Evolutionary conservation across 2,888 invertebrate genomes (phyloP).

Genomic region (Aquatica leii): DNA sequence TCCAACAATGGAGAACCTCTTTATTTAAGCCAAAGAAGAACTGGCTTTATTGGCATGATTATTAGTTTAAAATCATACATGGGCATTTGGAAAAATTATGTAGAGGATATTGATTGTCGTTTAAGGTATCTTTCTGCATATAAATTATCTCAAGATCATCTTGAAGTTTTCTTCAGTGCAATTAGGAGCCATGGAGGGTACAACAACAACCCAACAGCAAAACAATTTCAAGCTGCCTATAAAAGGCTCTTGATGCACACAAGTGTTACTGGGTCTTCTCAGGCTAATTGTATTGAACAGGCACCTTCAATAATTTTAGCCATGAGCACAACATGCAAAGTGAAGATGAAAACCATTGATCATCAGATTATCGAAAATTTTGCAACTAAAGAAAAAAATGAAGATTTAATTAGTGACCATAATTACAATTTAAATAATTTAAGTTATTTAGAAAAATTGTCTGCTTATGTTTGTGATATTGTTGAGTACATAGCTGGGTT

Average conservation of each 20-base stretch:
- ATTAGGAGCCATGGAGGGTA: conserved; percentile 29
- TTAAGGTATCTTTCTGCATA: conserved; percentile 34
- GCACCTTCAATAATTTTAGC: not conserved
- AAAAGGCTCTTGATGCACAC: too few species aligned
- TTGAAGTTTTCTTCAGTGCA: conserved; percentile 35
- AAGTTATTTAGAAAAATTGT: not conserved
- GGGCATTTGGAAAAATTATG: conserved; percentile 9
- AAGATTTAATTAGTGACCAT: not conserved
- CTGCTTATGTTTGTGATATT: not conserved
- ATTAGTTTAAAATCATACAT: conserved; percentile 16
- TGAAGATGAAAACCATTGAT: too few species aligned
- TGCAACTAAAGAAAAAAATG: too few species aligned
- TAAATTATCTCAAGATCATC: conserved; percentile 39
- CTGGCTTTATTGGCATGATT: conserved; percentile 26
- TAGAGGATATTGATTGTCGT: not conserved
- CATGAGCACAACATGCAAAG: not conserved
- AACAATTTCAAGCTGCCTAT: conserved; percentile 33
- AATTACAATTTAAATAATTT: not conserved
- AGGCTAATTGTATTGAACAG: conserved; percentile 13
- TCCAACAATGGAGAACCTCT: not conserved
- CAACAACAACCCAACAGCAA: too few species aligned
- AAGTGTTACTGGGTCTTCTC: conserved; percentile 16
- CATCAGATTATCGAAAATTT: too few species aligned
- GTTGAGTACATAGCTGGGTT: not conserved
- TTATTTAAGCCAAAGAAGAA: conserved; percentile 13